A percentile compares a stretch with the other conserved stretches of the same genome.
These are phyloP conservation scores for Perithous albicinctus DNA, from an alignment of 2,888 invertebrate species.

Conservation along the genomic window DNA sequence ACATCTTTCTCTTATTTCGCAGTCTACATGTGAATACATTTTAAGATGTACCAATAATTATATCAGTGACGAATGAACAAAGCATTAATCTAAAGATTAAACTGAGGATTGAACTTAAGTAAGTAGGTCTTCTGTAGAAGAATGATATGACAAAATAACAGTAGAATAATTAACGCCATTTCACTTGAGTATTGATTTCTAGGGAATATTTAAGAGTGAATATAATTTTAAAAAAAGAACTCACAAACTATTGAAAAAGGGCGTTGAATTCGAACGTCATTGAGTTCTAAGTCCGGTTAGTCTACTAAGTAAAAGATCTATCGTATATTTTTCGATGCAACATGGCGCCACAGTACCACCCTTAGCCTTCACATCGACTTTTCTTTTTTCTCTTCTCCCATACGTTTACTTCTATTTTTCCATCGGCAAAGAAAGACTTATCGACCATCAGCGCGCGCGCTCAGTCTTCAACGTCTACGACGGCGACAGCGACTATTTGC, in stretches of 20 bases:
- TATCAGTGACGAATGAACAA: no score
- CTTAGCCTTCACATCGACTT: background rate
- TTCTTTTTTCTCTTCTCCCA: background rate
- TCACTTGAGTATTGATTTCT: no score
- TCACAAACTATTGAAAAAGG: background rate
- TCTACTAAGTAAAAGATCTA: background rate
- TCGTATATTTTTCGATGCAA: constrained; percentile 26
- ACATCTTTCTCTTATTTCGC: no score
- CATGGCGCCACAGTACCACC: constrained; percentile 6
- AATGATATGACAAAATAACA: no score
- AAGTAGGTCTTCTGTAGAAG: no score
- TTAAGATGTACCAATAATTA: no score
- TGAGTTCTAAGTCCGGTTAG: background rate
- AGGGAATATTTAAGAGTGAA: background rate
- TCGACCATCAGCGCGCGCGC: constrained; percentile 49
- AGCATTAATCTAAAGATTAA: no score
- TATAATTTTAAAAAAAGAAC: background rate
- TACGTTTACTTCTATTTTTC: constrained; percentile 35
- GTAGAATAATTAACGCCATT: no score
- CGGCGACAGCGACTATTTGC: constrained; percentile 66
- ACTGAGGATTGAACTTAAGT: no score
- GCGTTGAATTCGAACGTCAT: background rate
- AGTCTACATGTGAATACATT: no score
- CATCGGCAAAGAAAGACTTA: constrained; percentile 52
- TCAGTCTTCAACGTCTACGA: constrained; percentile 57